A percentile compares a stretch with the other conserved stretches of the same genome.
phyloP scores from a whole-genome alignment of 2,113 vertebrate genomes.

The Parus major region DNA sequence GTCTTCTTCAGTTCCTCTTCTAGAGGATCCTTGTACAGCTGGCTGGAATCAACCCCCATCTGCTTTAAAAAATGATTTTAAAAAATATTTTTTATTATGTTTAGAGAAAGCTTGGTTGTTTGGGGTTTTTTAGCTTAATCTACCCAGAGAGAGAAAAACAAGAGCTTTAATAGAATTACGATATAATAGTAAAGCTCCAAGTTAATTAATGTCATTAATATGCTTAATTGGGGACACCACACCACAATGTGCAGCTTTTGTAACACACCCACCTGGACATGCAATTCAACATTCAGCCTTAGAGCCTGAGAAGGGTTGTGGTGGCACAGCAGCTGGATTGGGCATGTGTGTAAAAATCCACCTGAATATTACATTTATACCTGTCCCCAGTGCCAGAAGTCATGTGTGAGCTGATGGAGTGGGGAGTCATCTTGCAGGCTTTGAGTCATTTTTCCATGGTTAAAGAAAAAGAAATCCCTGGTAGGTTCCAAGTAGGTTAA shows the following conservation, averaged over 20 bases:
- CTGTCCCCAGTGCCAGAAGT: not conserved
- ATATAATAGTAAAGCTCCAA: not conserved
- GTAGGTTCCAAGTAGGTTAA: not conserved
- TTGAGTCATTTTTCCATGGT: not conserved
- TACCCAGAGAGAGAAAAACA: not conserved
- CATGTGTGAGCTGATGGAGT: not conserved
- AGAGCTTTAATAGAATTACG: not conserved
- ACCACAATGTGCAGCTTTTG: not conserved
- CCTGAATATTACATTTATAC: accelerated
- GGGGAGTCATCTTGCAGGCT: not conserved
- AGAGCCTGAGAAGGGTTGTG: accelerated
- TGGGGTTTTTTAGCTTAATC: not conserved
- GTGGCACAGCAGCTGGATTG: not conserved
- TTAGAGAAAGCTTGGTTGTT: not conserved
- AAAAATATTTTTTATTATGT: not conserved
- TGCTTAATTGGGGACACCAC: not conserved
- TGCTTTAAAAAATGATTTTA: not conserved
- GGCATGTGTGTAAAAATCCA: not conserved
- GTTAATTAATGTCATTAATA: not conserved
- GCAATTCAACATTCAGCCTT: not conserved
- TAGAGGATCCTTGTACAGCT: not conserved
- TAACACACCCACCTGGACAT: not conserved
- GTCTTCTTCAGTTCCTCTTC: not conserved
- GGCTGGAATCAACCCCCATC: not conserved
- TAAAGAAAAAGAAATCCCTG: not conserved